Percentiles rank a stretch among this genome's conserved stretches.
Evolutionary conservation across 2,113 vertebrate genomes (phyloP).

Genomic region (Pica pica): DNA sequence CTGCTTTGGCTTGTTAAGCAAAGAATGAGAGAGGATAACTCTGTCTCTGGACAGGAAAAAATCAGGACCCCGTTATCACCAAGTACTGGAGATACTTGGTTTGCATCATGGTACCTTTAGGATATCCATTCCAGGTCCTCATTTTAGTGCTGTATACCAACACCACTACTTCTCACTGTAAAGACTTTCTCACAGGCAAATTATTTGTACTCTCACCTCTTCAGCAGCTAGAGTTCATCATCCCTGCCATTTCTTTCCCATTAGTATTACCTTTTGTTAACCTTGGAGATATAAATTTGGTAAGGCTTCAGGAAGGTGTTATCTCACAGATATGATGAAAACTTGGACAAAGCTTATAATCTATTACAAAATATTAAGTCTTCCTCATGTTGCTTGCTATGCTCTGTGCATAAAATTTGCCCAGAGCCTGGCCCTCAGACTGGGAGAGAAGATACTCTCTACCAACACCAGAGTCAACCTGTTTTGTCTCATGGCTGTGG

Average conservation of each 20-base stretch:
- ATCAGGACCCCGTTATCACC: not conserved
- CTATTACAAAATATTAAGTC: not conserved
- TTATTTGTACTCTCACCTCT: not conserved
- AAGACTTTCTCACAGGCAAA: not conserved
- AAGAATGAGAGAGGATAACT: not conserved
- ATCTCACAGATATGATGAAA: not conserved
- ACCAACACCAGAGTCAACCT: not conserved
- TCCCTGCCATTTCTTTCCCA: not conserved
- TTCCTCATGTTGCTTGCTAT: not conserved
- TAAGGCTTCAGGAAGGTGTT: not conserved
- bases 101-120: not conserved
- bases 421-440: not conserved
- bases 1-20: not conserved
- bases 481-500: not conserved
- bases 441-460: not conserved
- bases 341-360: not conserved
- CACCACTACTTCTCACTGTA: not conserved
- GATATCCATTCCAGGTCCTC: not conserved
- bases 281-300: conserved; percentile 2
- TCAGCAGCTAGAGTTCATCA: not conserved
- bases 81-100: not conserved
- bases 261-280: not conserved
- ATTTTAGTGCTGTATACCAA: not conserved
- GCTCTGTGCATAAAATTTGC: not conserved
- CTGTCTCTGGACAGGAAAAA: not conserved